Evolutionary conservation across 2,888 invertebrate species (phyloP).

Genomic region (Lasioglossum vierecki): DNA sequence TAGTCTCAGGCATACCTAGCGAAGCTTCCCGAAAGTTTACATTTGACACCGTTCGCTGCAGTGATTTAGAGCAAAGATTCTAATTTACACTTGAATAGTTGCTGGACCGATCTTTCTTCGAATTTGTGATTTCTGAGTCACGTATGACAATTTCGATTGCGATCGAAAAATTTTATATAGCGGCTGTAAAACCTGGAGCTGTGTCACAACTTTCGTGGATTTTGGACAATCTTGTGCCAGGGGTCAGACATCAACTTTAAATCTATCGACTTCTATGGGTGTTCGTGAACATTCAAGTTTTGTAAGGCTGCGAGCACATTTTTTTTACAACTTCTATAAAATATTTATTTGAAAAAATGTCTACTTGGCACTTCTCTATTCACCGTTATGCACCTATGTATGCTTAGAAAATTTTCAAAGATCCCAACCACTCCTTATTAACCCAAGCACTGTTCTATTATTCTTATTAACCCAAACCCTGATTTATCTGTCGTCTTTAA

Average conservation of each 20-base stretch:
- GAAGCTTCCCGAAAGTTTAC: slow-evolving; percentile 60
- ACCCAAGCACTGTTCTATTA: background rate
- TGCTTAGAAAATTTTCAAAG: no score
- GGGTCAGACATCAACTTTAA: background rate
- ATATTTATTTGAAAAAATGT: no score
- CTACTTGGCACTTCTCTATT: background rate
- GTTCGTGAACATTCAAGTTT: background rate
- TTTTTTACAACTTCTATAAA: background rate
- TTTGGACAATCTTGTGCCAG: background rate
- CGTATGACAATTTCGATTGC: background rate
- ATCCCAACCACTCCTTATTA: no score
- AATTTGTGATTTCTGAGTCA: background rate
- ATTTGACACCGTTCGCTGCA: slow-evolving; percentile 20
- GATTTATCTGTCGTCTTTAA: no score
- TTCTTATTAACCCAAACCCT: no score
- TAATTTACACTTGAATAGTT: slow-evolving; percentile 27
- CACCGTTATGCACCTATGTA: background rate
- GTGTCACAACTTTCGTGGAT: background rate
- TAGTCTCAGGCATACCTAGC: slow-evolving; percentile 20
- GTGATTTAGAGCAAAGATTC: slow-evolving; percentile 22
- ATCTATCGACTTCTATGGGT: background rate
- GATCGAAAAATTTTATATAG: background rate
- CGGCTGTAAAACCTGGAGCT: background rate
- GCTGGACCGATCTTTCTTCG: background rate
- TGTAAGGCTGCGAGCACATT: background rate